Evolutionary conservation across 2,113 vertebrate genomes (phyloP).

Genomic region (Xenotilapia flavipinnis): DNA sequence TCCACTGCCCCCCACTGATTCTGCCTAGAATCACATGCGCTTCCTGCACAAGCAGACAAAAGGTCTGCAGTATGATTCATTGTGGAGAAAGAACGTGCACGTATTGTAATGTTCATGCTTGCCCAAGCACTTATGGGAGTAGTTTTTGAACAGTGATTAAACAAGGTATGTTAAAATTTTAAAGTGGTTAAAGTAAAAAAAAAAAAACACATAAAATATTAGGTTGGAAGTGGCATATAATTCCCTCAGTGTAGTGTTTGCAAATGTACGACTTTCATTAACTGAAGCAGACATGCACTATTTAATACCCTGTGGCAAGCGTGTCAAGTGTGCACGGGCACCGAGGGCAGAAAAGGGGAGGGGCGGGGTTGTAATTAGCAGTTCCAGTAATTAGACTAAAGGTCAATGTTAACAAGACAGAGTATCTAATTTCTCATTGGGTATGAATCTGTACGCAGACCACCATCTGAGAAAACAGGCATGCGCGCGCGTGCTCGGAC

Average conservation of each 20-base stretch:
- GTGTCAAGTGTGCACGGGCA: not conserved
- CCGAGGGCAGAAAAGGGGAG: not conserved
- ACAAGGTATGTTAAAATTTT: not conserved
- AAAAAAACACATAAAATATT: not conserved
- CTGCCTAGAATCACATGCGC: conserved; percentile 5
- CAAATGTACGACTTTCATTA: not conserved
- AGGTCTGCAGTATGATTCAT: not conserved
- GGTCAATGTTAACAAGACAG: conserved; percentile 61
- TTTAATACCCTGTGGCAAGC: not conserved
- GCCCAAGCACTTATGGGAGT: not conserved
- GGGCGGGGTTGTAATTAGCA: conserved; percentile 27
- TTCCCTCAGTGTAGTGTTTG: not conserved
- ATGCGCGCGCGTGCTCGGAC: not conserved
- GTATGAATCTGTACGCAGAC: conserved; percentile 38
- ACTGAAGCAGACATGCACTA: not conserved
- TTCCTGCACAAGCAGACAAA: not conserved
- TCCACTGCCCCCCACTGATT: conserved; percentile 39
- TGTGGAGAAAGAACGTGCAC: not conserved
- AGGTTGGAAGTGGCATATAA: not conserved
- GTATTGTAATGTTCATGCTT: not conserved
- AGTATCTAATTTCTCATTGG: conserved; percentile 45
- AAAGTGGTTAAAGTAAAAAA: not conserved
- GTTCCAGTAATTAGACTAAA: conserved; percentile 56
- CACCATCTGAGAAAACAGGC: not conserved
- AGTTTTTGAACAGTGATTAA: not conserved